Evolutionary conservation across 2,888 invertebrate genomes (phyloP).

Genomic region (Andricus quercusramuli): DNA sequence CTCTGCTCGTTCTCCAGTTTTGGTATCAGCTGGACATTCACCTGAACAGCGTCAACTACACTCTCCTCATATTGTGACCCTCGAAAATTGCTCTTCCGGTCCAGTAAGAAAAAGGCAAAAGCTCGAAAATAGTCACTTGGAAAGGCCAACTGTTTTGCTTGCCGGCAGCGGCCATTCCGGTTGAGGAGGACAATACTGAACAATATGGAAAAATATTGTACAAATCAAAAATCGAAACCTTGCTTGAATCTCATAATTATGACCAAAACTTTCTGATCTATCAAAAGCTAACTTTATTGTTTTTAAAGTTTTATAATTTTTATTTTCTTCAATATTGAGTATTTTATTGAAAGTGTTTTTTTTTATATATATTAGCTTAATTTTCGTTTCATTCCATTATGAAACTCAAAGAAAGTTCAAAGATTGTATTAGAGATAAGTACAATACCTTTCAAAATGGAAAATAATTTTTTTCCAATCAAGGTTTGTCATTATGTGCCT

Average conservation of each 20-base stretch:
- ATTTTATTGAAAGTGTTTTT: constrained; percentile 5
- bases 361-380: constrained; percentile 7
- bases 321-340: constrained; percentile 25
- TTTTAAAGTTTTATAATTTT: constrained; percentile 29
- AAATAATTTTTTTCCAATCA: neutral
- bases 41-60: constrained; percentile 72
- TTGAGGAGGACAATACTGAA: constrained; percentile 33
- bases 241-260: constrained; percentile 25
- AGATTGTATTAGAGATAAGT: neutral
- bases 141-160: constrained; percentile 80
- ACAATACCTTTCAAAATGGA: neutral
- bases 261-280: constrained; percentile 4
- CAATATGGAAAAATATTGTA: constrained; percentile 1
- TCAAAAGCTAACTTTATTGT: constrained; percentile 33
- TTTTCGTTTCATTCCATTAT: constrained; percentile 16
- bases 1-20: constrained; percentile 70
- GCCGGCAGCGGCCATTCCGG: constrained; percentile 74
- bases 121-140: constrained; percentile 77
- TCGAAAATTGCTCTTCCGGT: constrained; percentile 69
- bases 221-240: neutral
- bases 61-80: constrained; percentile 72
- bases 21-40: constrained; percentile 70
- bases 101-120: constrained; percentile 64
- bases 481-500: neutral
- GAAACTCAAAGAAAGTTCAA: constrained; percentile 8